Conservation (phyloP, 1,140 invertebrate genomes). For the Helicoverpa zea region DNA sequence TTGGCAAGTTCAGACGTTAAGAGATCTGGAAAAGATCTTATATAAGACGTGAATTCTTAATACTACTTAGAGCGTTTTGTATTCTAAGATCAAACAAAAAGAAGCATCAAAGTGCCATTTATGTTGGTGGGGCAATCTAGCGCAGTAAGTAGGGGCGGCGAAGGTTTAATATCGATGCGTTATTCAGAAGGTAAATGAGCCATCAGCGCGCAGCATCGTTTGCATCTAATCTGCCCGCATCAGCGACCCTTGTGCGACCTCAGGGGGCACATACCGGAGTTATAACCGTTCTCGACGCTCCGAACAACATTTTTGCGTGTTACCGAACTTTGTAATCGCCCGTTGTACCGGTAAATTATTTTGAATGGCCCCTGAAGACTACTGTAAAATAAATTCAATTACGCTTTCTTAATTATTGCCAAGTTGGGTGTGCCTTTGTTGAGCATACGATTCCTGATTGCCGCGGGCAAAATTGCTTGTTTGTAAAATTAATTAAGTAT, state of each 20-base stretch:
- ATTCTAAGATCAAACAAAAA: conserved; percentile 41
- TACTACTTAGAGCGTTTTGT: background rate
- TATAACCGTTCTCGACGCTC: conserved; percentile 19
- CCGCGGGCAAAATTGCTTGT: background rate
- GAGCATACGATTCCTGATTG: background rate
- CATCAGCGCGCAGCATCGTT: conserved; percentile 79
- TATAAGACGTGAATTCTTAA: background rate
- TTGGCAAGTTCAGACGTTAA: background rate
- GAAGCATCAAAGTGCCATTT: conserved; percentile 37
- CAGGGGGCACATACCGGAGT: conserved; percentile 41
- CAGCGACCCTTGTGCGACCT: conserved; percentile 61
- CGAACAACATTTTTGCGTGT: conserved; percentile 19
- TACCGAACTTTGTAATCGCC: conserved; percentile 16
- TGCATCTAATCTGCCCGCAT: conserved; percentile 81
- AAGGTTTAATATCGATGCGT: conserved; percentile 72
- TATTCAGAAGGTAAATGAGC: conserved; percentile 83
- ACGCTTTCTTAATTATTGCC: conserved; percentile 7
- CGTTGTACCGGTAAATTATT: conserved; percentile 20
- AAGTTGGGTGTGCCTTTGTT: background rate
- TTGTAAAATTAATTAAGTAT: background rate
- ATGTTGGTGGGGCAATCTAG: conserved; percentile 22
- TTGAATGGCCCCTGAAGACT: background rate
- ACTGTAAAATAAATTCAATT: background rate
- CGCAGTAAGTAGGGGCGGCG: conserved; percentile 44
- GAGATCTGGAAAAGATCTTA: background rate